Conservation (phyloP, 2,888 invertebrate genomes). For the Eubasilissa splendida region DNA sequence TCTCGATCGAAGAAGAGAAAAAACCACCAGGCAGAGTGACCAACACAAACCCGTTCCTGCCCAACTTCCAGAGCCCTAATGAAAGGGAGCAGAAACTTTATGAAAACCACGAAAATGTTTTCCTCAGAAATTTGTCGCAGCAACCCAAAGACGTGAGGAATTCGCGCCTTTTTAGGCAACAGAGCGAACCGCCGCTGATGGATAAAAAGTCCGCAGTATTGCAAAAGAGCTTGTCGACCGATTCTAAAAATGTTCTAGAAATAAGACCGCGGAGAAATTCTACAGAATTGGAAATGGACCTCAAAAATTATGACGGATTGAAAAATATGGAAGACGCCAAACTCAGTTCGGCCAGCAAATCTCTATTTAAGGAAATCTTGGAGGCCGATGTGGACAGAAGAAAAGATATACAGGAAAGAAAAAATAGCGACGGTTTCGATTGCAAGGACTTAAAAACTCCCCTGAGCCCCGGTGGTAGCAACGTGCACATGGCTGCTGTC, state of each 20-base stretch:
- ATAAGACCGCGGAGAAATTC: slow-evolving; percentile 35
- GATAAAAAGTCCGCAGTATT: slow-evolving; percentile 64
- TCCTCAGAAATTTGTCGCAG: slow-evolving; percentile 67
- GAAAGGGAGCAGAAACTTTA: slow-evolving; percentile 65
- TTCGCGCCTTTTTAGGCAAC: slow-evolving; percentile 66
- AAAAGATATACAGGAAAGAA: slow-evolving; percentile 45
- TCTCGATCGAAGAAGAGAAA: slow-evolving; percentile 41
- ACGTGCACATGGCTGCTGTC: slow-evolving; percentile 60
- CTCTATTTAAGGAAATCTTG: slow-evolving; percentile 46
- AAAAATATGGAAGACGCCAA: slow-evolving; percentile 60
- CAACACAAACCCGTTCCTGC: slow-evolving; percentile 66
- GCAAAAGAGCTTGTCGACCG: slow-evolving; percentile 68
- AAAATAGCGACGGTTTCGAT: slow-evolving; percentile 55
- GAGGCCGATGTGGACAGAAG: slow-evolving; percentile 60
- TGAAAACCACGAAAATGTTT: slow-evolving; percentile 69
- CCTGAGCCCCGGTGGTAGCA: slow-evolving; percentile 60
- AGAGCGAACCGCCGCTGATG: slow-evolving; percentile 65
- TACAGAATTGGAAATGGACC: slow-evolving; percentile 24
- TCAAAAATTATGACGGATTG: slow-evolving; percentile 31
- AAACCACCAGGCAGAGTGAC: slow-evolving; percentile 59
- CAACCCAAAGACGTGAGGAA: slow-evolving; percentile 67
- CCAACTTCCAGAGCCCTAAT: slow-evolving; percentile 61
- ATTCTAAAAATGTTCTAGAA: slow-evolving; percentile 63
- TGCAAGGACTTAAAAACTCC: slow-evolving; percentile 60
- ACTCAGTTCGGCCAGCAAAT: slow-evolving; percentile 38